Conservation (phyloP, 2,113 vertebrate genomes). For the Anolis sagrei region DNA sequence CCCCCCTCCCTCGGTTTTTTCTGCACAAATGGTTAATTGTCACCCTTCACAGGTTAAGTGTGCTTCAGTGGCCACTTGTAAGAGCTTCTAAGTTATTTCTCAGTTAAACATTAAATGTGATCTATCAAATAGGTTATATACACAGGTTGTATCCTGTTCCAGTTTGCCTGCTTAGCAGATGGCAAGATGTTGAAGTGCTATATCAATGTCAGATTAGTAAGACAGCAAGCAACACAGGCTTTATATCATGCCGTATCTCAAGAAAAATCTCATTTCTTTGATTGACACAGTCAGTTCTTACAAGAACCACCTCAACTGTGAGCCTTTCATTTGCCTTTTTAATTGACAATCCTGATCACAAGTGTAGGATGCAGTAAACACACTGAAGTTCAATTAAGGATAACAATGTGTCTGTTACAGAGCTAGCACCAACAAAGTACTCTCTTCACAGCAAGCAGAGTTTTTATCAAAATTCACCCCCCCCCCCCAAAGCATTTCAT, state of each 20-base stretch:
- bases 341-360: background rate
- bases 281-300: background rate
- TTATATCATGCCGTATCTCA: background rate
- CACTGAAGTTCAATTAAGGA: conserved; percentile 18
- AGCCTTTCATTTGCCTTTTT: background rate
- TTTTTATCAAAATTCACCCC: background rate
- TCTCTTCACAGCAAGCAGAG: background rate
- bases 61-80: background rate
- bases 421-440: background rate
- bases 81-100: background rate
- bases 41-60: background rate
- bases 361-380: background rate
- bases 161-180: background rate
- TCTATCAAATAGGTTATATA: background rate
- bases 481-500: background rate
- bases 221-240: background rate
- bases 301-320: background rate
- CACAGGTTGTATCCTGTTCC: background rate
- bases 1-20: background rate
- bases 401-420: background rate
- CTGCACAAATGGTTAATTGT: background rate
- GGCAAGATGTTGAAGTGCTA: background rate
- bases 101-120: background rate
- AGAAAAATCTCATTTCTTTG: background rate
- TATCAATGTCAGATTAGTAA: background rate